Conservation (phyloP, 1,140 invertebrate species). For the Cephus cinctus region DNA sequence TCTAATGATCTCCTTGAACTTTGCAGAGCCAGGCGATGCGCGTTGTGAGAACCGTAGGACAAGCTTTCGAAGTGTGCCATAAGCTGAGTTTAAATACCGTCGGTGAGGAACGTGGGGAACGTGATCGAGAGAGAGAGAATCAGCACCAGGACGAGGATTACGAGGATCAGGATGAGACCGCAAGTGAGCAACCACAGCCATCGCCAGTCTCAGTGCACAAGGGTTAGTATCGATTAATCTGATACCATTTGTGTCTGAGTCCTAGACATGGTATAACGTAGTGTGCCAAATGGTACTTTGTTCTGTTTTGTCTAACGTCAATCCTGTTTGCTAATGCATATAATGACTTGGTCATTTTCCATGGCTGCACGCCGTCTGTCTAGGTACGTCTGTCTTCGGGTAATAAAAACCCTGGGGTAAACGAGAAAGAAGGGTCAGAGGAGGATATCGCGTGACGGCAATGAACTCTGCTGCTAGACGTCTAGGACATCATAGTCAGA, state of each 20-base stretch:
- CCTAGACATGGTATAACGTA: too few species aligned
- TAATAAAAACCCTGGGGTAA: too few species aligned
- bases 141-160: constrained; percentile 37
- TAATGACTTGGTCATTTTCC: not conserved
- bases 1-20: too few species aligned
- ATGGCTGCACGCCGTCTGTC: too few species aligned
- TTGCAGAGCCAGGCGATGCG: constrained; percentile 96
- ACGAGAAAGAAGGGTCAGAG: too few species aligned
- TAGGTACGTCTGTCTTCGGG: too few species aligned
- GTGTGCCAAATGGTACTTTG: too few species aligned
- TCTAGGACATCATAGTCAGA: too few species aligned
- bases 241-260: too few species aligned
- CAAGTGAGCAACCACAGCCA: constrained; percentile 56
- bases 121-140: constrained; percentile 27
- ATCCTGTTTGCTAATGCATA: not conserved
- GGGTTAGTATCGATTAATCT: constrained; percentile 37
- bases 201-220: constrained; percentile 50
- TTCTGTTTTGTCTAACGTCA: too few species aligned
- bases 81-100: constrained; percentile 72
- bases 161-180: constrained; percentile 60
- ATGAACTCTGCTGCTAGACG: too few species aligned
- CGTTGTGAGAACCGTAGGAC: constrained; percentile 95
- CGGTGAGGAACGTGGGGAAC: constrained; percentile 26
- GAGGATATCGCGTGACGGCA: too few species aligned
- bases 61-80: constrained; percentile 99